These are phyloP conservation scores for Porites evermanni DNA, from an alignment of 92 coral and sea anemone genomes.

Conservation along the genomic window DNA sequence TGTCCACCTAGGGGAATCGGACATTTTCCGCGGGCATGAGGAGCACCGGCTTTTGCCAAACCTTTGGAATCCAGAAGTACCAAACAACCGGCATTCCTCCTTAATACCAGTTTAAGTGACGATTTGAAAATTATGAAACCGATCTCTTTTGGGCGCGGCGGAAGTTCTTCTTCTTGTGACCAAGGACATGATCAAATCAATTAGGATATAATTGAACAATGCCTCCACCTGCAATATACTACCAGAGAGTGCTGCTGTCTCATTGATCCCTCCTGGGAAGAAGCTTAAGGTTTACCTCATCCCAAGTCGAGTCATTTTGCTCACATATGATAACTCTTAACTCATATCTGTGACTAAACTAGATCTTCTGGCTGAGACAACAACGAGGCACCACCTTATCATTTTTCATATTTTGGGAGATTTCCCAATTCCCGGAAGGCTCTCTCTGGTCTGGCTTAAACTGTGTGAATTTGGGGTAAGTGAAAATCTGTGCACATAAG, in stretches of 20 bases:
- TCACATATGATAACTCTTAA: constrained; percentile 30
- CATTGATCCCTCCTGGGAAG: constrained; percentile 23
- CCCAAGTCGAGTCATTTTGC: constrained; percentile 9
- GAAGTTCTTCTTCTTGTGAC: constrained; percentile 31
- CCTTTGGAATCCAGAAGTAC: constrained; percentile 1
- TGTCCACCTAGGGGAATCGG: constrained; percentile 56
- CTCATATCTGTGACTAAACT: constrained; percentile 23
- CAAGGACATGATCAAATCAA: constrained; percentile 47
- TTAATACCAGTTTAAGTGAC: constrained; percentile 27
- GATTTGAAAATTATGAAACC: constrained; percentile 28
- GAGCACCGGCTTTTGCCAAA: constrained; percentile 31
- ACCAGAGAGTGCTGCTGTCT: constrained; percentile 24
- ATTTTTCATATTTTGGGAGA: constrained; percentile 16
- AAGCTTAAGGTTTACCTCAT: constrained; percentile 6
- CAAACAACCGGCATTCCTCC: constrained; percentile 51
- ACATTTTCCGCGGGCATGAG: constrained; percentile 50
- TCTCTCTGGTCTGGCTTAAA: constrained; percentile 44
- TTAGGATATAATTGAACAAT: constrained; percentile 41
- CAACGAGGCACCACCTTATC: constrained; percentile 48
- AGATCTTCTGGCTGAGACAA: constrained; percentile 48
- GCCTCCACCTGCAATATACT: constrained; percentile 53
- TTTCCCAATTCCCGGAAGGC: constrained; percentile 15
- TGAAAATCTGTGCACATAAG: constrained; percentile 52
- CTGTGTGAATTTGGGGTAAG: constrained; percentile 40
- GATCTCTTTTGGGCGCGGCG: constrained; percentile 39